A percentile compares a stretch with the other conserved stretches of the same genome.
Evolutionary conservation across 2,888 invertebrate genomes (phyloP).

Genomic region (Melanchra persicariae): DNA sequence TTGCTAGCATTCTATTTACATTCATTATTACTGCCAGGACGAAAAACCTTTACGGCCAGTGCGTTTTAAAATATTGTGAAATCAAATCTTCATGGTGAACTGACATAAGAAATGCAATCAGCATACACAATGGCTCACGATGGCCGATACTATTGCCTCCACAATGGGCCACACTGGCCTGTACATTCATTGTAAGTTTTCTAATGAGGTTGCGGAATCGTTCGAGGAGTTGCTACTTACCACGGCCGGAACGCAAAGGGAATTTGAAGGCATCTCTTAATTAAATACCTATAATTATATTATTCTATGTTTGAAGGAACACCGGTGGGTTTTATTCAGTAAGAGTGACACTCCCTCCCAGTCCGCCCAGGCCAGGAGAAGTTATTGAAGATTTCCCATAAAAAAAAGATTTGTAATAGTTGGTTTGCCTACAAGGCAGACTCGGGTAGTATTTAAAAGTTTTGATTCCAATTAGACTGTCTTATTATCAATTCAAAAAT

Average conservation of each 20-base stretch:
- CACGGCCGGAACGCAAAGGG: too few relatives aligned
- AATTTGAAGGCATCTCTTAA: too few relatives aligned
- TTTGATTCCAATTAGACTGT: background rate
- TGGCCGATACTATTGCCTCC: background rate
- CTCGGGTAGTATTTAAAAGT: background rate
- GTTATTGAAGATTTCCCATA: too few relatives aligned
- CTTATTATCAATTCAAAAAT: background rate
- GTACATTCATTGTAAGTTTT: background rate
- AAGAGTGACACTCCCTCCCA: too few relatives aligned
- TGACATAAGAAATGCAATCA: background rate
- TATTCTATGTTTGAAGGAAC: too few relatives aligned
- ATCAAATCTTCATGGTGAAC: slow-evolving; percentile 1
- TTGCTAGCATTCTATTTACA: background rate
- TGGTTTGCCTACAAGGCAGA: background rate
- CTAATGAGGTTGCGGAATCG: slow-evolving; percentile 1
- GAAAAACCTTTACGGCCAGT: background rate
- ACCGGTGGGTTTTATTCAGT: too few relatives aligned
- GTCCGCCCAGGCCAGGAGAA: too few relatives aligned
- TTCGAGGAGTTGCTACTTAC: too few relatives aligned
- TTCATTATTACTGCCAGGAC: background rate
- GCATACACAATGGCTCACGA: slow-evolving; percentile 8
- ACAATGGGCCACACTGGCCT: background rate
- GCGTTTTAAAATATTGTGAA: background rate
- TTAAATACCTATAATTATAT: too few relatives aligned
- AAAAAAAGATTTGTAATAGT: too few relatives aligned